Evolutionary conservation across 2,888 invertebrate species (phyloP).

Genomic region (Alloscopus bannaensis): DNA sequence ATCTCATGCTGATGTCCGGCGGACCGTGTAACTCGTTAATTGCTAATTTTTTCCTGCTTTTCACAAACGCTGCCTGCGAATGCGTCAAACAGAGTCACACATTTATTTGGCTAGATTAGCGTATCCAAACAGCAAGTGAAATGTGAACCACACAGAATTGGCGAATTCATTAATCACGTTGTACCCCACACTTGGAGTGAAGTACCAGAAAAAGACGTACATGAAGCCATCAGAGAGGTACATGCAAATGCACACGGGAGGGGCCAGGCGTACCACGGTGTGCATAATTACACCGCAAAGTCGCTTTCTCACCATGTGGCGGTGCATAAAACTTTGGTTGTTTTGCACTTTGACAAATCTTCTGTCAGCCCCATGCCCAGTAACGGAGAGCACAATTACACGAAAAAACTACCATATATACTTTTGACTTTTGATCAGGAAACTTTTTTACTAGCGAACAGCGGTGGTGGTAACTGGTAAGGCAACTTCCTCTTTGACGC

Average conservation of each 20-base stretch:
- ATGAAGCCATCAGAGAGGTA: too few species aligned
- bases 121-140: not conserved
- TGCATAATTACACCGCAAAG: too few species aligned
- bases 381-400: not conserved
- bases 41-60: not conserved
- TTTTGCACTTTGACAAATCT: slow-evolving; percentile 25
- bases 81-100: too few species aligned
- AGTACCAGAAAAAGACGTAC: too few species aligned
- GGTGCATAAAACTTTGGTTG: not conserved
- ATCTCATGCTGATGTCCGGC: not conserved
- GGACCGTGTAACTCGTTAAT: not conserved
- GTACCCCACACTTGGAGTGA: not conserved
- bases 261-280: not conserved
- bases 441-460: not conserved
- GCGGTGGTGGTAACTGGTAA: not conserved
- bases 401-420: not conserved
- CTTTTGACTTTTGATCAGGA: too few species aligned
- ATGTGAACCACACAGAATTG: too few species aligned
- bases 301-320: not conserved
- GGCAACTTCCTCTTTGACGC: not conserved
- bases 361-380: slow-evolving; percentile 26
- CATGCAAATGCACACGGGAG: too few species aligned
- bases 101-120: not conserved
- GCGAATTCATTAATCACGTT: not conserved
- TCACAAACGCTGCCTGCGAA: not conserved